phyloP scores from a whole-genome alignment of 2,888 invertebrate genomes.

The Lamellibrachia columna region DNA sequence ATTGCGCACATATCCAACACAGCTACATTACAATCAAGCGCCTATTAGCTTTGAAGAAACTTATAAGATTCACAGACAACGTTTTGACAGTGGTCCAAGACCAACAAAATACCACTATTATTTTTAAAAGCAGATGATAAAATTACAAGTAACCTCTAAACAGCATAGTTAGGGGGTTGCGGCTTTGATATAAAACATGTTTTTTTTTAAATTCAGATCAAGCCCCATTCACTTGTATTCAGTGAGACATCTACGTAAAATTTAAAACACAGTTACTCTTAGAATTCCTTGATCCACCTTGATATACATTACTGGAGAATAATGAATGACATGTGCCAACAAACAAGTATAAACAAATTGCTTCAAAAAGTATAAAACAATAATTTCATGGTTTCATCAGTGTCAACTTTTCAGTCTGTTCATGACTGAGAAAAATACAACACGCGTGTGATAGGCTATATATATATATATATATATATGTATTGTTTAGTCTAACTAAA shows the following conservation, averaged over 20 bases:
- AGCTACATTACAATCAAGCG: too few relatives aligned
- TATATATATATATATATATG: not conserved
- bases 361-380: not conserved
- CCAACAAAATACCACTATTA: not conserved
- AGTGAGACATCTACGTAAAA: not conserved
- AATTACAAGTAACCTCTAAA: not conserved
- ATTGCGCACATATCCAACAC: too few relatives aligned
- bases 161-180: not conserved
- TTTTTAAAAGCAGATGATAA: not conserved
- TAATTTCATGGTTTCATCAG: not conserved
- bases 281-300: not conserved
- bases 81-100: not conserved
- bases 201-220: not conserved
- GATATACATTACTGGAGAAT: not conserved
- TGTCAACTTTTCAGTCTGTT: not conserved
- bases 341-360: not conserved
- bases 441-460: not conserved
- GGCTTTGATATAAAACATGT: not conserved
- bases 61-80: not conserved
- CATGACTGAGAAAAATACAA: not conserved
- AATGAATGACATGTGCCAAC: not conserved
- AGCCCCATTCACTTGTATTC: not conserved
- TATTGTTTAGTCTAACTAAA: too few relatives aligned
- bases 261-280: not conserved
- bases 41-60: too few relatives aligned